phyloP scores from a whole-genome alignment of 2,888 invertebrate species.

The Euplexia lucipara region DNA sequence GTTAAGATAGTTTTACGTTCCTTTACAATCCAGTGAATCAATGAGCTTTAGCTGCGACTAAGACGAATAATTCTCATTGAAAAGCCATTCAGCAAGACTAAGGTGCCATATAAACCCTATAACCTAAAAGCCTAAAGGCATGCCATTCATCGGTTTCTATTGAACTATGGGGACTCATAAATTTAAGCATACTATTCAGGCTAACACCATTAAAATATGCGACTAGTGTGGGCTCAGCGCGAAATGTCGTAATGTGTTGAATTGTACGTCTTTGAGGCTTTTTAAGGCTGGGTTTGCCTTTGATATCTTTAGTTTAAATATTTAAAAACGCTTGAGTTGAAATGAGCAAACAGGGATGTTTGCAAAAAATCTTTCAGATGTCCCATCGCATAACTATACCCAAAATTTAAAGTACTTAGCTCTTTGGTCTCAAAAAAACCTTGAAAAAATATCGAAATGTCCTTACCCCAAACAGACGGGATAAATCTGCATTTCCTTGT shows the following conservation, averaged over 20 bases:
- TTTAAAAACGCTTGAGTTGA: neutral
- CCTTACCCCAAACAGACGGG: no score
- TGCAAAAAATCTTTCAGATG: no score
- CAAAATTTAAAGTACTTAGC: no score
- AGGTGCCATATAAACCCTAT: conserved; percentile 25
- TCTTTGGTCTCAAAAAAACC: no score
- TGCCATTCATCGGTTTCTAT: conserved; percentile 50
- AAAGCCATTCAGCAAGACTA: conserved; percentile 33
- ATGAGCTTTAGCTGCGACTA: neutral
- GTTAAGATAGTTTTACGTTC: neutral
- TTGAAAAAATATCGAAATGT: no score
- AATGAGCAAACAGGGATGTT: neutral
- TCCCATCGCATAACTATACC: no score
- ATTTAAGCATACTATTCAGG: conserved; percentile 47
- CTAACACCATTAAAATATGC: conserved; percentile 51
- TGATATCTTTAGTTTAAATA: neutral
- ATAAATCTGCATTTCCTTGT: no score
- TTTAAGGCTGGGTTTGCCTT: neutral
- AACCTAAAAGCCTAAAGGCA: conserved; percentile 42
- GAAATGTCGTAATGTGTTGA: conserved; percentile 18
- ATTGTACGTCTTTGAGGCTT: conserved; percentile 14
- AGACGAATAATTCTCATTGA: conserved; percentile 14
- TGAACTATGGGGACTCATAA: conserved; percentile 46
- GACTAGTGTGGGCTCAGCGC: conserved; percentile 36
- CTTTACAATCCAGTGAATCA: neutral